phyloP scores from a whole-genome alignment of 2,113 vertebrate species.

The Trichomycterus rosablanca region DNA sequence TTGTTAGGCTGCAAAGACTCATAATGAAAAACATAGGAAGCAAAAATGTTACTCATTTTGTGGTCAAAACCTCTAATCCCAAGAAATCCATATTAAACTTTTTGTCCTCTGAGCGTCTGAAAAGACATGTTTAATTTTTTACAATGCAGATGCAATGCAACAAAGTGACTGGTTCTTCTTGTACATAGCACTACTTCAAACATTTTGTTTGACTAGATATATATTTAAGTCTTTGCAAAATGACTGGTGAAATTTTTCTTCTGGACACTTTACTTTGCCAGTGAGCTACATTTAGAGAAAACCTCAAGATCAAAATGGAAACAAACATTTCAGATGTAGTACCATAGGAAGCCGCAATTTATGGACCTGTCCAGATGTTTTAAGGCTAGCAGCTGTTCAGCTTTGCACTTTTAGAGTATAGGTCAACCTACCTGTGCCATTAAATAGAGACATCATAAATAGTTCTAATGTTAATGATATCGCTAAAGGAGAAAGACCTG shows the following conservation, averaged over 20 bases:
- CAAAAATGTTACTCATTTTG: background rate
- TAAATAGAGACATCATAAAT: slow-evolving; percentile 33
- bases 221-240: background rate
- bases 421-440: slow-evolving; percentile 36
- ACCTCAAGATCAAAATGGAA: slow-evolving; percentile 32
- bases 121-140: too few species aligned
- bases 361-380: slow-evolving; percentile 41
- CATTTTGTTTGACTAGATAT: background rate
- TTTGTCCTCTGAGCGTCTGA: too few species aligned
- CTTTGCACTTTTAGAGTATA: slow-evolving; percentile 23
- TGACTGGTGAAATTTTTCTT: slow-evolving; percentile 1
- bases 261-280: slow-evolving; percentile 7
- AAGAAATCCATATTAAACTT: background rate
- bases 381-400: slow-evolving; percentile 27
- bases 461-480: slow-evolving; percentile 38
- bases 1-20: background rate
- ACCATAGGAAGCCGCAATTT: slow-evolving; percentile 32
- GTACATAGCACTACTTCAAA: background rate
- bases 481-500: slow-evolving; percentile 18
- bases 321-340: slow-evolving; percentile 31
- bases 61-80: background rate
- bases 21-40: background rate
- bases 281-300: slow-evolving; percentile 19
- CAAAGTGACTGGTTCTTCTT: background rate
- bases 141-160: too few species aligned